Base-by-base conservation (phyloP, 2,113 vertebrate genomes). In the Asarcornis scutulata region DNA sequence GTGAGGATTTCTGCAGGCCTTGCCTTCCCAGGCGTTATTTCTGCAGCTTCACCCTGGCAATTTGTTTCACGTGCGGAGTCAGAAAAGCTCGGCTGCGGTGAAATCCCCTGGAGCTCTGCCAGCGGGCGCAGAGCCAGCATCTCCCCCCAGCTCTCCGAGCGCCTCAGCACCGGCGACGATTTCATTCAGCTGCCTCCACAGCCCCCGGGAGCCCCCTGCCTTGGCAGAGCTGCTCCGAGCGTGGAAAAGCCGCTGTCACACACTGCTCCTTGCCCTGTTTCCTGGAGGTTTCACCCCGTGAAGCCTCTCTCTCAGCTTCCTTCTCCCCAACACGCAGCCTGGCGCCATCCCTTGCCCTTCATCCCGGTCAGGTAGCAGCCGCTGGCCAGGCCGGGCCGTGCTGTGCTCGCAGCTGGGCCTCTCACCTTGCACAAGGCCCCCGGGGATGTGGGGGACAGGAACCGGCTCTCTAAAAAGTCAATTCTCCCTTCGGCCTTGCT, bases 111-210 rank as follows among this genome's bases (percentile, higher is more conserved):
- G 89, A 89, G 34, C 66, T n/a, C 25, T 31, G 95, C 93, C 96
- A 95, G 46, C 0, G 4, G 93, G 91, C 91, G 58, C 17, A 82
- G 53, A 85, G 78, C 82, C 93, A 95, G 72, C 85, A 91, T 88
- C 69, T 62, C 7, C 87, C 87, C 67, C 40, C 50, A 48, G 94
- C 66, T 92, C 77, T 76, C 29, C 48, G 74, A 80, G 86, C 72
- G 66, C 53, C 81, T 95, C 91, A 95, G 91, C 66, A 1, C 83
- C 91, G 95, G 81, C 82, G 92, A 88, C 92, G 93, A 93, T 92
- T 95, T 88, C 78, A 88, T 94, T 92, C 87, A 89, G 93, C 78
- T 85, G 67, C 84, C 75, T 62, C 1, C 0, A 95, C 71, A 86
- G 96, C 88, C 86, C 82, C 44, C 73, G 86, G 95, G 77, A 94